Base-by-base conservation (phyloP, 2,113 vertebrate species). In the Lates calcarifer region DNA sequence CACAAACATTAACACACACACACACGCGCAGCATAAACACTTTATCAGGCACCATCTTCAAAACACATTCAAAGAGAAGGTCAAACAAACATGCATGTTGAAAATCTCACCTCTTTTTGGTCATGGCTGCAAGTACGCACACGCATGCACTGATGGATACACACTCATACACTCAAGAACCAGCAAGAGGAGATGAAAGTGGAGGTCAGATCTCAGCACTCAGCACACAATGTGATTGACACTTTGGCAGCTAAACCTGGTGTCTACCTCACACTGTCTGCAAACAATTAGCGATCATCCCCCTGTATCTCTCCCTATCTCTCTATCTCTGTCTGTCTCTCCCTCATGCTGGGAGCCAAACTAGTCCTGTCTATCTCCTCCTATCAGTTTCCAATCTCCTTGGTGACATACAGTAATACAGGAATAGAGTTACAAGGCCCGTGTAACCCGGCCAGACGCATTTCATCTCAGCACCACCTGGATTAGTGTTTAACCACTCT, bases 401-500 rank as follows among this genome's bases (percentile, higher is more conserved):
- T 63, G 83, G 88, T 88, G 88, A 94, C 76, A 79, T 62, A 67
- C 81, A 57, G 89, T 83, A 71, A 89, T 77, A 79, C 84, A 68
- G 89, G 90, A 82, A 77, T 90, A 78, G 84, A 76, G 87, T 94
- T 94, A 81, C 90, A 57, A 18, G 85, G 62, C 78, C 79, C 20
- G 45, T 87, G 86, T 78, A 90, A 88, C 72, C 72, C 31, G 47
- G 88, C 76, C 89, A 84, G 87, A 61, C 58, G 55, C 89, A 90
- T 88, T 90, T 89, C 85, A 88, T 87, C 85, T 79, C 91, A 88
- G 72, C 89, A 88, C 89, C 90, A 93, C 91, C 91, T 92, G 90
- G 89, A 91, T 93, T 92, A 89, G 90, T 91, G 90, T 87, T 94
- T 91, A 91, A 94, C 77, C 90, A 92, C 62, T 78, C 51, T 37